These are phyloP conservation scores for Zaprionus kolodkinae DNA, from an alignment of 1,140 invertebrate species.

Conservation along the genomic window DNA sequence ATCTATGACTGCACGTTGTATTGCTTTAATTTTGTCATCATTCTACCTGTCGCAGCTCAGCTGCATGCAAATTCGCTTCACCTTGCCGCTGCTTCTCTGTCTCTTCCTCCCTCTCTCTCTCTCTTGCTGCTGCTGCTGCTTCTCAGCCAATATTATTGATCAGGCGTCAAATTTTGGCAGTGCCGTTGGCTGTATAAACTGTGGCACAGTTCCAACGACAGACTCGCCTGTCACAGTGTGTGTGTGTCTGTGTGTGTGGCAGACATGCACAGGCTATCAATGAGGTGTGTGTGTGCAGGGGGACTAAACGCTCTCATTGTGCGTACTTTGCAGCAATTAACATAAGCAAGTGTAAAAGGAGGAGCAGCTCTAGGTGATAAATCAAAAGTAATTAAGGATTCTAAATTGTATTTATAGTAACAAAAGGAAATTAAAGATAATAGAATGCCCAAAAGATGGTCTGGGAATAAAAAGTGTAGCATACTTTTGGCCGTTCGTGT, in stretches of 20 bases:
- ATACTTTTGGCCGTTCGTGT: too few species aligned
- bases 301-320: conserved; percentile 32
- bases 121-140: neutral
- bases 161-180: conserved; percentile 69
- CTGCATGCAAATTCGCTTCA: conserved; percentile 66
- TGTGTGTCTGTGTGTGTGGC: conserved; percentile 7
- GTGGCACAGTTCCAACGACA: conserved; percentile 67
- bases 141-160: conserved; percentile 76
- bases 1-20: conserved; percentile 51
- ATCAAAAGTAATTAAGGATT: conserved; percentile 2
- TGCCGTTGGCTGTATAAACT: conserved; percentile 46
- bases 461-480: too few species aligned
- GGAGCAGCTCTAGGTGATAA: neutral
- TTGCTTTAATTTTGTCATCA: conserved; percentile 79
- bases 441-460: too few species aligned
- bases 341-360: conserved; percentile 24
- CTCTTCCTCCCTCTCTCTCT: neutral
- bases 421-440: neutral
- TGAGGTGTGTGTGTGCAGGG: neutral
- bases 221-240: neutral
- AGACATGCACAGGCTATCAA: conserved; percentile 33
- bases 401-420: neutral
- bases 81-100: neutral
- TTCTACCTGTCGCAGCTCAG: conserved; percentile 50
- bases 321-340: conserved; percentile 57